Evolutionary conservation across 2,797 vertebrate species (phyloP), one percentile per base, ranked within the genome.

Genomic region (Eidolon dupreanum): DNA sequence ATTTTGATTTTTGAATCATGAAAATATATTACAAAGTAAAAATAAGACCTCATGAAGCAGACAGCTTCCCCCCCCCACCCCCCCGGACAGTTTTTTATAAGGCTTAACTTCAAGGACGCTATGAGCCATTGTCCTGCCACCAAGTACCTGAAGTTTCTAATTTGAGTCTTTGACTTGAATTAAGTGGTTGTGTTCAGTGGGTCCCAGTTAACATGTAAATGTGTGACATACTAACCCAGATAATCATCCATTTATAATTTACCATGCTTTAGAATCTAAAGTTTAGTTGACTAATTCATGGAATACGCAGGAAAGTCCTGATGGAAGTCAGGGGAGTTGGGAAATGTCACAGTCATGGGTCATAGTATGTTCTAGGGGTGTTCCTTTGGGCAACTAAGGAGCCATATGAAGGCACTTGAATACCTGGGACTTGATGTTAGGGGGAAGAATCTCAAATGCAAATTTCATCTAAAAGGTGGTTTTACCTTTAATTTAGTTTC

Each of bases 1-100:
- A 65, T 83, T 92, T 66, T 88, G 59, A 22, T 61, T 95, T 95
- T 31, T 95, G 61, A 70, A 46, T 70, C 22, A 70, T 82, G 43
- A 92, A 70, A 55, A 22, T 46, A 74, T 55, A 31, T 46, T 75
- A 53, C 61, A 61, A 41, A 51, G 33, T 77, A 94, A 94, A 89
- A 94, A 61, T 77, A 84, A 92, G 51, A 75, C 16, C 61, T 88
- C 24, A 31, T 75, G 51, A 95, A 70, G 43, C 17, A 88, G 51
- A 88, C 26, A 77, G 41, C 51, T 82, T 74, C 19, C 17, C 19
- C 22, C 22, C 24, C 20, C 33, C 33, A 33, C 33, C 33, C 36
- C 3, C 8, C 53, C 17, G 33, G 33, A 75, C 16, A 88, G 8
- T 4, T 11, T 68, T 88, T 88, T 28, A 66, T 46, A 65, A 88